Conservation (phyloP, 2,797 vertebrate species). For the Chrysocyon brachyurus region DNA sequence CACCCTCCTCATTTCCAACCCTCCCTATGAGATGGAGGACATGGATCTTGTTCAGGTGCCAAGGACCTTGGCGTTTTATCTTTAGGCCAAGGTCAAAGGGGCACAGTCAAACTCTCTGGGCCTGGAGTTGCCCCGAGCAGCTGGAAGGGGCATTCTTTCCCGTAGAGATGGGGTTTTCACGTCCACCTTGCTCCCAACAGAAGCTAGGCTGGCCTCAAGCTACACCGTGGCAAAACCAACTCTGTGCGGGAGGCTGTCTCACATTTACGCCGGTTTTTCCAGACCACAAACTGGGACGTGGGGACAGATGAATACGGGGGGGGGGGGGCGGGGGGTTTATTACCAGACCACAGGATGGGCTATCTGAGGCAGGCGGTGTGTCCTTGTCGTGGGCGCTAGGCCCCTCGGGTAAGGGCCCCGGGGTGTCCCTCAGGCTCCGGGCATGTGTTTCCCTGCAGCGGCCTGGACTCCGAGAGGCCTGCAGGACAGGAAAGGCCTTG, state of each 20-base stretch:
- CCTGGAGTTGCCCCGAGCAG: not conserved
- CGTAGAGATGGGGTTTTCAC: constrained; percentile 55
- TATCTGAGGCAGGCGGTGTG: not conserved
- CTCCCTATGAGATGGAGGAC: not conserved
- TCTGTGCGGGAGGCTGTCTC: not conserved
- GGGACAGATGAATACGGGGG: not conserved
- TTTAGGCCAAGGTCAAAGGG: not conserved
- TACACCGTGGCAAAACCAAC: constrained; percentile 52
- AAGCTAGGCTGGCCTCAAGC: constrained; percentile 61
- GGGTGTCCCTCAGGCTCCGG: not conserved
- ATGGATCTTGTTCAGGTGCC: constrained; percentile 34
- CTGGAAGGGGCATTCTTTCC: constrained; percentile 19
- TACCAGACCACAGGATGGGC: not conserved
- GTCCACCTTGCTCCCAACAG: constrained; percentile 70
- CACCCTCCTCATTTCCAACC: not conserved
- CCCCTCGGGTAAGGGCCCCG: not conserved
- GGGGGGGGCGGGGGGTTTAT: constrained; percentile 37
- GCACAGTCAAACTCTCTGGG: not conserved
- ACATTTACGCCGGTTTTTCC: constrained; percentile 47
- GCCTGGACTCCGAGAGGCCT: constrained; percentile 9
- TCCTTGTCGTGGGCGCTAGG: not conserved
- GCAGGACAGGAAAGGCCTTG: constrained; percentile 57
- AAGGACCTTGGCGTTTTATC: constrained; percentile 1
- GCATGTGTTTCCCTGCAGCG: not conserved
- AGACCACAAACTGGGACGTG: constrained; percentile 41